These are phyloP conservation scores for Helarctos malayanus DNA, from an alignment of 2,797 vertebrate genomes.

Conservation along the genomic window DNA sequence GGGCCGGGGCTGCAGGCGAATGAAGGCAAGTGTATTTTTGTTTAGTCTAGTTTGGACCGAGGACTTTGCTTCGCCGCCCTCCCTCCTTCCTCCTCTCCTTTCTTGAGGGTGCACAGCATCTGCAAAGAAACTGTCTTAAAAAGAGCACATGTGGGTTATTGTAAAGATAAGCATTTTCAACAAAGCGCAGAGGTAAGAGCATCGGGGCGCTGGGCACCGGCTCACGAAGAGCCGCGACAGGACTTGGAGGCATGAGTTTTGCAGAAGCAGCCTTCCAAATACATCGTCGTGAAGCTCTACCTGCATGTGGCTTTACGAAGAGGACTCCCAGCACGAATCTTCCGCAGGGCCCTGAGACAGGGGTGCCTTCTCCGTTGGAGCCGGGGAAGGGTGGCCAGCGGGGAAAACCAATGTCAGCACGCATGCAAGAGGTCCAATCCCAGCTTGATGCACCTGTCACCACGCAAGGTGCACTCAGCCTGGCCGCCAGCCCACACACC, in stretches of 20 bases:
- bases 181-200: background rate
- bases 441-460: background rate
- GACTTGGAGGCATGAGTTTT: background rate
- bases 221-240: background rate
- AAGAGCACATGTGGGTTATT: background rate
- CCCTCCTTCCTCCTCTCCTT: background rate
- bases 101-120: background rate
- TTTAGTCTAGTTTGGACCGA: background rate
- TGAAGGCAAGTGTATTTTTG: background rate
- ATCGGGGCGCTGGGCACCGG: background rate
- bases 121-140: background rate
- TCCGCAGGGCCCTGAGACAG: background rate
- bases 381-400: rapidly evolving
- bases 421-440: background rate
- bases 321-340: background rate
- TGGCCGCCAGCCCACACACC: background rate
- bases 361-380: background rate
- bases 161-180: no score
- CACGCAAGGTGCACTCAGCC: background rate
- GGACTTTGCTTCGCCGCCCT: background rate
- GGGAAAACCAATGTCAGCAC: background rate
- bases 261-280: background rate
- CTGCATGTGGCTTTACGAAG: background rate
- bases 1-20: background rate
- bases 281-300: background rate